Evolutionary conservation across 1,140 invertebrate species (phyloP), one percentile per base, ranked within the genome.

Genomic region (Drosophila nebulosa): DNA sequence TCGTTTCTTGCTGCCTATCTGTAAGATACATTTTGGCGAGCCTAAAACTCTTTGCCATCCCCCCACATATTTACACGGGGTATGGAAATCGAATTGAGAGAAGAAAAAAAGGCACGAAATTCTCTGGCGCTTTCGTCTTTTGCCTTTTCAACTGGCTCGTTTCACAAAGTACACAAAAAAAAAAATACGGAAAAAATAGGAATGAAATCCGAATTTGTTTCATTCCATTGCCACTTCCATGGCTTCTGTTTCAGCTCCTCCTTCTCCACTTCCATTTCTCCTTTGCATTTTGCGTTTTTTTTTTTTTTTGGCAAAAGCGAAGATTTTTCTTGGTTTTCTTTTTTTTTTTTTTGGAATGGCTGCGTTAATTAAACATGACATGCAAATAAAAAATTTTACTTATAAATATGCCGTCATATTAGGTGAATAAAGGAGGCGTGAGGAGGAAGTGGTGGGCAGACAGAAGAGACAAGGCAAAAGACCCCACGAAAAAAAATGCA

Each of bases 331-430:
- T 67, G 64, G 30, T 32, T 32, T 30, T 30, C 27, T 30, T 30
- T 9, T 64, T 65, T 60, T 62, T 66, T 58, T 59, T 26, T 39
- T 65, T 53, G 50, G 62, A 55, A 67, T 67, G 79, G 62, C 70
- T 80, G 81, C 81, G 81, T 85, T 85, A 86, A 85, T 85, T 85
- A 81, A 88, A 85, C 83, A 85, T 86, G 81, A 85, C 74, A 85
- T 88, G 83, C 81, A 85, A 81, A 85, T 85, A 86, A 66, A 46
- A 86, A 81, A 64, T 81, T 78, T 74, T 85, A 74, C 80, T 86
- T 86, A 81, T 76, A 69, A 70, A 74, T 69, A 80, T 78, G 74
- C 73, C 80, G 75, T 75, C 77, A 62, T 30, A 42, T 71, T 61
- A 68, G 36, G 18, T 22, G 46, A 30, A 26, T 32, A 12, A n/a